These are phyloP conservation scores for Streblospio benedicti DNA, from an alignment of 1,140 invertebrate genomes.

Conservation along the genomic window DNA sequence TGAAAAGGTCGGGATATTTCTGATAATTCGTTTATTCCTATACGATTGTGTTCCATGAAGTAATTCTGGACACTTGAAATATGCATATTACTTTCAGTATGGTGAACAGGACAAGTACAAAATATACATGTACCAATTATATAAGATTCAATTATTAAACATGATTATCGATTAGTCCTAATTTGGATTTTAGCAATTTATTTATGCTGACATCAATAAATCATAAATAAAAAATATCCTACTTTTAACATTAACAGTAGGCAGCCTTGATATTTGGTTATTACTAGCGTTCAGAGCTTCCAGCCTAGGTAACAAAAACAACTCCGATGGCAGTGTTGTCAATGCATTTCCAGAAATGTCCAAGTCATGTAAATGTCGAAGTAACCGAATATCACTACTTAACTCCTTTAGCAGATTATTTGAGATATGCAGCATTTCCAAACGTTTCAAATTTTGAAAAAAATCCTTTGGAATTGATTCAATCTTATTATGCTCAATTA, in stretches of 20 bases:
- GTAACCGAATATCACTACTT: slow-evolving; percentile 27
- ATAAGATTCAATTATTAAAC: no score
- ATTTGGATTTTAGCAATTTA: no score
- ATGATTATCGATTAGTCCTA: no score
- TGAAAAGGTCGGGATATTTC: no score
- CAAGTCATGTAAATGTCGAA: slow-evolving; percentile 29
- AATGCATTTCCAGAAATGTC: slow-evolving; percentile 37
- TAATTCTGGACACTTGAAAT: no score
- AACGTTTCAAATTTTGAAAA: slow-evolving; percentile 22
- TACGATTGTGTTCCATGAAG: no score
- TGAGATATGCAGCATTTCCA: slow-evolving; percentile 34
- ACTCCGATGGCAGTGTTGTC: slow-evolving; percentile 33
- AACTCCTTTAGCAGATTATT: slow-evolving; percentile 30
- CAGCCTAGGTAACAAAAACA: slow-evolving; percentile 32
- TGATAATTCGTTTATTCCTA: slow-evolving; percentile 1
- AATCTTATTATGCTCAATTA: slow-evolving; percentile 36
- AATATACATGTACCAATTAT: no score
- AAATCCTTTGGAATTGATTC: slow-evolving; percentile 30
- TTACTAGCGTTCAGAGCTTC: slow-evolving; percentile 35
- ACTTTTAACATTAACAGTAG: slow-evolving; percentile 32
- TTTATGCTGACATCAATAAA: no score
- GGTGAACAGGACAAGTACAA: no score
- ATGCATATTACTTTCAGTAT: no score
- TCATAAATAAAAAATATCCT: no score
- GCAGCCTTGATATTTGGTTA: slow-evolving; percentile 37